phyloP scores from a whole-genome alignment of 1,140 invertebrate genomes.

The Nasonia longicornis region DNA sequence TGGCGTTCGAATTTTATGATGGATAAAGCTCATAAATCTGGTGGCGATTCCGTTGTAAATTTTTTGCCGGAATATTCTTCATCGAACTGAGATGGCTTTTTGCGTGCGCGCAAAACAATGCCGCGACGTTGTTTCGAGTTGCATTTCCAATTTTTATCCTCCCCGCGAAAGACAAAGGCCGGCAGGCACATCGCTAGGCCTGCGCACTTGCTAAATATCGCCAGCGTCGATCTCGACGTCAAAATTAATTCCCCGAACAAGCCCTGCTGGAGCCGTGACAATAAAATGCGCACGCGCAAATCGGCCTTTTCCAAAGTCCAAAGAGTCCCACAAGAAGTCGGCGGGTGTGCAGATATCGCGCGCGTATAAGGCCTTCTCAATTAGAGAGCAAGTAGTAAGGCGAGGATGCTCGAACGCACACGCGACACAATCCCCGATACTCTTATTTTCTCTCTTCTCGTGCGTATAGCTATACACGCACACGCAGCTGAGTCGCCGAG shows the following conservation, averaged over 20 bases:
- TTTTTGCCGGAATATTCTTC: background rate
- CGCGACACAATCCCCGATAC: conserved; percentile 30
- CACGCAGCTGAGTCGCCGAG: background rate
- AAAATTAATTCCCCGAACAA: background rate
- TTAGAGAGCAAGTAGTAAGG: conserved; percentile 11
- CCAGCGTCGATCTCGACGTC: background rate
- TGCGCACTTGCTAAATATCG: background rate
- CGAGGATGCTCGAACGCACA: background rate
- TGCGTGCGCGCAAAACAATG: background rate
- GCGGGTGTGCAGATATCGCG: background rate
- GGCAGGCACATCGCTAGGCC: no score
- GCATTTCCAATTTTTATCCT: no score
- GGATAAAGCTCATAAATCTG: conserved; percentile 47
- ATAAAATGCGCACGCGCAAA: background rate
- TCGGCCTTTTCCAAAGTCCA: background rate
- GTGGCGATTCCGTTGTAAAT: conserved; percentile 38
- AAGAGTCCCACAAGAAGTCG: background rate
- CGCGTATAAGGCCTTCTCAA: conserved; percentile 23
- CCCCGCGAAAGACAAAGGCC: no score
- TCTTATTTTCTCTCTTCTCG: background rate
- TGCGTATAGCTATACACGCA: background rate
- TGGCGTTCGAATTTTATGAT: conserved; percentile 45
- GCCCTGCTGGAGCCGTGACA: background rate
- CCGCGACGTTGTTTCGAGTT: no score
- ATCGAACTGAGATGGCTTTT: background rate